Conservation (phyloP, 1,140 invertebrate species). For the Drosophila kepulauana region DNA sequence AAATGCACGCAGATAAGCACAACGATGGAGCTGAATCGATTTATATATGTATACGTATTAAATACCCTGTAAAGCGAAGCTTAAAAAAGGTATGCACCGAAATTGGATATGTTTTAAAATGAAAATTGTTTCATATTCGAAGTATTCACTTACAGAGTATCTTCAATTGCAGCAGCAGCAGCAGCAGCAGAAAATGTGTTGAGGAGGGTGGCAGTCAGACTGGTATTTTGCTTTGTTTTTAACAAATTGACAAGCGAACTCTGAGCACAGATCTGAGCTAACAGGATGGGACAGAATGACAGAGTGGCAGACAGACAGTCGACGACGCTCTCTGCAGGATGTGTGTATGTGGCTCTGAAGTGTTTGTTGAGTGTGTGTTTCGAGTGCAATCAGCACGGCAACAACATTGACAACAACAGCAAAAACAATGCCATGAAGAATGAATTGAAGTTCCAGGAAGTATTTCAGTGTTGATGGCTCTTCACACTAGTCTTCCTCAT, state of each 20-base stretch:
- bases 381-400: constrained; percentile 71
- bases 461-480: constrained; percentile 61
- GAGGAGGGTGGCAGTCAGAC: background rate
- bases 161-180: background rate
- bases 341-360: constrained; percentile 53
- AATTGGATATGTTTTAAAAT: background rate
- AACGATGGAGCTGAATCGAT: constrained; percentile 49
- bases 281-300: constrained; percentile 41
- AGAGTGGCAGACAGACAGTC: constrained; percentile 14
- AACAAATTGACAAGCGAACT: constrained; percentile 52
- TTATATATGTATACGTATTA: constrained; percentile 9
- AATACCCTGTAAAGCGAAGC: background rate
- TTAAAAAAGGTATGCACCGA: background rate
- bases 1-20: constrained; percentile 73
- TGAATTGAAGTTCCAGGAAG: constrained; percentile 58
- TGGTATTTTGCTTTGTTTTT: constrained; percentile 42
- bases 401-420: constrained; percentile 38
- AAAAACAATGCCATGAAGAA: constrained; percentile 41
- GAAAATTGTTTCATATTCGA: background rate
- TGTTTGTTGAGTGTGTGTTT: constrained; percentile 68
- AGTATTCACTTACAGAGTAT: constrained; percentile 7
- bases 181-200: background rate
- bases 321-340: constrained; percentile 49
- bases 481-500: constrained; percentile 51
- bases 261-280: constrained; percentile 43